Percentiles rank a stretch among this genome's conserved stretches.
Conservation (phyloP, 2,888 invertebrate species). For the Ellobium chinense region DNA sequence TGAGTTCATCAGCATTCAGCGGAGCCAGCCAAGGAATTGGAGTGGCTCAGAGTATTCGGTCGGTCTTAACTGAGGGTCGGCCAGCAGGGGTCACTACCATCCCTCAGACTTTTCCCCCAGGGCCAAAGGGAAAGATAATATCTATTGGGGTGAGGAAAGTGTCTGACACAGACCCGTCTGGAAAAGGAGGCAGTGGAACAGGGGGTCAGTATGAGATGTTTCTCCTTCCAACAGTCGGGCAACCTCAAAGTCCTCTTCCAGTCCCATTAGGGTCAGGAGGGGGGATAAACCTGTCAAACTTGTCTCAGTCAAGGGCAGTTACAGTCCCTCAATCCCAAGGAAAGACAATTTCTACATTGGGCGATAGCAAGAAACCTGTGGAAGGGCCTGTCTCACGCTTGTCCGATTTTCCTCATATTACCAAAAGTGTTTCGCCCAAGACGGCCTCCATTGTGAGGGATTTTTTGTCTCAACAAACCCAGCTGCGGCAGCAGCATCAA, state of each 20-base stretch:
- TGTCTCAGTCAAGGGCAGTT: not conserved
- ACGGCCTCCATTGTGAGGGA: conserved; percentile 18
- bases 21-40: too few species aligned
- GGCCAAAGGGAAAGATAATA: conserved; percentile 17
- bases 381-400: not conserved
- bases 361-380: not conserved
- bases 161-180: not conserved
- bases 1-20: too few species aligned
- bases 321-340: not conserved
- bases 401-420: conserved; percentile 7
- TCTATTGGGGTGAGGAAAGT: conserved; percentile 17
- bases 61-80: too few species aligned
- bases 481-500: not conserved
- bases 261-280: not conserved
- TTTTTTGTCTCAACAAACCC: conserved; percentile 24
- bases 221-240: not conserved
- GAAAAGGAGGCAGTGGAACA: not conserved
- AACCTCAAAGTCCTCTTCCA: not conserved
- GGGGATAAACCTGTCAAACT: not conserved
- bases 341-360: not conserved
- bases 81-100: too few species aligned
- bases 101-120: not conserved
- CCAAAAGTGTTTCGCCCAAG: conserved; percentile 26
- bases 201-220: conserved; percentile 28
- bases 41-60: too few species aligned